Conservation (phyloP, 2,888 invertebrate species). For the Meghimatium bilineatum region DNA sequence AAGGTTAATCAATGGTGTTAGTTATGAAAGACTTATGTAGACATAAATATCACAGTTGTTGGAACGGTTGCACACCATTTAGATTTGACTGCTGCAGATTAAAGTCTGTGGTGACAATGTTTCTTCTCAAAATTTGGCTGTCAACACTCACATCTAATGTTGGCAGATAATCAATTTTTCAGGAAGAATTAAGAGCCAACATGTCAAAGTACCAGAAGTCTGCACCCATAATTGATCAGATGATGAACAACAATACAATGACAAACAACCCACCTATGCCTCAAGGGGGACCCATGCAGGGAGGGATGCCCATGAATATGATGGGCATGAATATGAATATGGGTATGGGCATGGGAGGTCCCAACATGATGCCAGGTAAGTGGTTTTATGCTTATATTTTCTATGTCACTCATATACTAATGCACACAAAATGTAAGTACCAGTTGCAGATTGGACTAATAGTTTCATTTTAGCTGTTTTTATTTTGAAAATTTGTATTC, state of each 20-base stretch:
- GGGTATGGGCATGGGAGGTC: conserved; percentile 49
- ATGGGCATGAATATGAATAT: conserved; percentile 45
- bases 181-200: conserved; percentile 53
- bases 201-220: conserved; percentile 49
- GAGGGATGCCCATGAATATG: conserved; percentile 29
- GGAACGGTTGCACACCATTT: not conserved
- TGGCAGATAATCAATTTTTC: conserved; percentile 19
- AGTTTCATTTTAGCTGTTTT: not conserved
- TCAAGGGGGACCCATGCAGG: conserved; percentile 33
- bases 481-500: too few species aligned
- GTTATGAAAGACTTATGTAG: too few species aligned
- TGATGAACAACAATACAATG: not conserved
- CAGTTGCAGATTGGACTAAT: not conserved
- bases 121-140: not conserved
- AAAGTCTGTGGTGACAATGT: not conserved
- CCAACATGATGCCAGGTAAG: conserved; percentile 48
- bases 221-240: not conserved
- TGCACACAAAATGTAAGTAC: conserved; percentile 27
- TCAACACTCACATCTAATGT: not conserved
- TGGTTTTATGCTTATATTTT: not conserved
- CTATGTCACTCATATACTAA: not conserved
- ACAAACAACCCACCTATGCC: conserved; percentile 17
- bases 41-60: not conserved
- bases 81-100: not conserved
- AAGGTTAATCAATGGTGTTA: too few species aligned